Evolutionary conservation across 2,113 vertebrate genomes (phyloP).

Genomic region (Oenanthe melanoleuca): DNA sequence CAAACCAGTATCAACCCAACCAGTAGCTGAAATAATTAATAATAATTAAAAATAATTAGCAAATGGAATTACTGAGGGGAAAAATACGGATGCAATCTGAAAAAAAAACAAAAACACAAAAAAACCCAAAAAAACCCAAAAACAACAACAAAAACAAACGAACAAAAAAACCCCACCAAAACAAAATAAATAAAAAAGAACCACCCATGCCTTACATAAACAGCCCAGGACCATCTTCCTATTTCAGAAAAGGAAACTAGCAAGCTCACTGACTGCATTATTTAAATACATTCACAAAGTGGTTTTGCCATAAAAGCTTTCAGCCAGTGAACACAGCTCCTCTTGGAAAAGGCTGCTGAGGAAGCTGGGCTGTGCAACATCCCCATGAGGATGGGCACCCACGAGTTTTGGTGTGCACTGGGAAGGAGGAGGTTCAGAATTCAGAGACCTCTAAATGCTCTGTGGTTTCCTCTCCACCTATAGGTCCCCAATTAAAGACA

Average conservation of each 20-base stretch:
- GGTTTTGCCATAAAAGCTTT: neutral
- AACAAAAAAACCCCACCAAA: too few species aligned
- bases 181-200: neutral
- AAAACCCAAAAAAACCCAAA: too few species aligned
- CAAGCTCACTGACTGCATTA: neutral
- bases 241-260: neutral
- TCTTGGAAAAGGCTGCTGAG: neutral
- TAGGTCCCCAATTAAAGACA: slow-evolving; percentile 30
- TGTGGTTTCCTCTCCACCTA: neutral
- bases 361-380: neutral
- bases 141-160: too few species aligned
- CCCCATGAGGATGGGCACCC: neutral
- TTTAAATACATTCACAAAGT: neutral
- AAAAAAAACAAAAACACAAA: neutral
- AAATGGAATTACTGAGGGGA: neutral
- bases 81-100: neutral
- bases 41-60: neutral
- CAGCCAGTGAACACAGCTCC: accelerated
- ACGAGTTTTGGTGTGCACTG: neutral
- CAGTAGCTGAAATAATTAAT: neutral
- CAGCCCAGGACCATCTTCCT: neutral
- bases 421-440: neutral
- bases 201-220: neutral
- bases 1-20: neutral
- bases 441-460: neutral